Evolutionary conservation across 2,888 invertebrate genomes (phyloP), one percentile per base, ranked within the genome.

Genomic region (Scaptomyza tumidula): DNA sequence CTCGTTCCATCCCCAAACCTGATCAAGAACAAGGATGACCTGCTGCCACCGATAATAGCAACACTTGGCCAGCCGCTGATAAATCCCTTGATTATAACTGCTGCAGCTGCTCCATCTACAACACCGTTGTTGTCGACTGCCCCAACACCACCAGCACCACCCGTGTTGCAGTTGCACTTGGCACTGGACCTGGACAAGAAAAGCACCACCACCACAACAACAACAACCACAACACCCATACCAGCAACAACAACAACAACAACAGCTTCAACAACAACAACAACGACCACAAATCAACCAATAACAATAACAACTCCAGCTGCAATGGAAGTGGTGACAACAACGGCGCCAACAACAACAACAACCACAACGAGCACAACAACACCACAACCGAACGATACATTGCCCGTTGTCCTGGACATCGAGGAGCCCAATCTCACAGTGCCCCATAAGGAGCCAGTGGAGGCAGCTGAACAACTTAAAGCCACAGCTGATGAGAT

Each of bases 1-100:
- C 85, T 92, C 43, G 85, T 91, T 4, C 92, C 92, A 1, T 66
- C 90, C 5, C 84, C 89, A 5, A 76, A 85, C 6, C 63, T 89
- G 33, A 71, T 87, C 6, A 86, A 87, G 45, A 85, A 84, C 13
- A 90, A 89, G 2, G 90, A 90, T 11, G 90, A 91, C 45, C 54
- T 90, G 9, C 43, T 90, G 66, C 89, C 91, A 0, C 88, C 91
- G 41, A 68, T 91, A 3, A 88, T 92, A 19, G 80, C 90, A 4
- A 83, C 90, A 0, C 66, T 91, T 45, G 83, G 78, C 0, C 80
- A 89, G 14, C 81, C 85, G 16, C 63, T 85, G 3, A 88, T 85
- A 1, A 90, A 89, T 52, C 84, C 87, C 4, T 56, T 90, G 27
- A 78, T 90, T 11, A 69, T 88, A 48, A 48, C 75, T 13, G 69